Base-by-base conservation (phyloP, 2,113 vertebrate species). In the Mastomys coucha region DNA sequence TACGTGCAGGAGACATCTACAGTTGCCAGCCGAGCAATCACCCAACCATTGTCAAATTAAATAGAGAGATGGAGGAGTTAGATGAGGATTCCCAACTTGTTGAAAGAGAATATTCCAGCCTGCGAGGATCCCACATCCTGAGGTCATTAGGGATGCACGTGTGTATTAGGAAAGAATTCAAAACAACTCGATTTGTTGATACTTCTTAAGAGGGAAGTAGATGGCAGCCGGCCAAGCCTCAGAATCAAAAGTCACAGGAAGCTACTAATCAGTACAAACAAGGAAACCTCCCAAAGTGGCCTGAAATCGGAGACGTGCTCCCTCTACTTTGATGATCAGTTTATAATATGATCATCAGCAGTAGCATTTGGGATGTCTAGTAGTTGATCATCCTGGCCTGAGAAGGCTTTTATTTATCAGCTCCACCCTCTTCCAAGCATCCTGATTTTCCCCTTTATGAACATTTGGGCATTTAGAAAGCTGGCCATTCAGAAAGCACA, bases 201-300 rank as follows among this genome's bases (percentile, higher is more conserved):
- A 97, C 92, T 91, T 96, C 92, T 95, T 97, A 91, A 97, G 91
- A 42, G 95, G 87, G 96, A 97, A 95, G 95, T 95, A 95, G 93
- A 89, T 97, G 94, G 94, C 94, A 97, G 60, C 28, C 96, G 93
- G 72, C 86, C 93, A 97, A 97, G 60, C 33, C 67, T 92, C 76
- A 96, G 91, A 95, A 93, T 92, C 67, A 93, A 91, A 96, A 97
- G 84, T 87, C 60, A 82, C 91, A 96, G 93, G 94, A 96, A 95
- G n/a, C 87, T 93, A 85, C 92, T 95, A 81, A 94, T 91, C 56
- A 73, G 86, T 94, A 84, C 88, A 94, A 97, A 97, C 91, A 97
- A 94, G 93, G 89, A 93, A 89, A 80, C 11, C 42, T 90, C 49
- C 26, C 76, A 53, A 82, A 65, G 82, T 7, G 6, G 49, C 42